Conservation (phyloP, 2,113 vertebrate genomes). For the Bombycilla garrulus region DNA sequence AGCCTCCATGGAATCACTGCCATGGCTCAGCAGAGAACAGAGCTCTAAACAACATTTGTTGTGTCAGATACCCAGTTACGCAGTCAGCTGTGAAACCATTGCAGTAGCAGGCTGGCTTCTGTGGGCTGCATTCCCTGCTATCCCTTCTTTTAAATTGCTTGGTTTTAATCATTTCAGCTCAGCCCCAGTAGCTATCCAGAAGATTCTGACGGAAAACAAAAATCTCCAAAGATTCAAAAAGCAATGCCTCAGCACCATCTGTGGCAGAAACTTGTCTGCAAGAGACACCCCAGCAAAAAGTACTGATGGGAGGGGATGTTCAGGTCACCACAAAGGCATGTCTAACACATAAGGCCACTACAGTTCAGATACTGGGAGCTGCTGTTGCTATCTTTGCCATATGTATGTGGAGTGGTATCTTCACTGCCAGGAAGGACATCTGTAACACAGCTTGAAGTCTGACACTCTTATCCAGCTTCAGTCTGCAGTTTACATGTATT, state of each 20-base stretch:
- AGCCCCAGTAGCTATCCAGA: background rate
- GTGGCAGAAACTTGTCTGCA: background rate
- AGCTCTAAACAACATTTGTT: constrained; percentile 36
- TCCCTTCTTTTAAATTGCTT: background rate
- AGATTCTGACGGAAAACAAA: background rate
- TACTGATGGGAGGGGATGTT: background rate
- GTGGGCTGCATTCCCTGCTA: background rate
- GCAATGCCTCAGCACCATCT: background rate
- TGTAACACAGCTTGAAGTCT: background rate
- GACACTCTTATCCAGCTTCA: background rate
- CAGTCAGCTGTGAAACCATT: constrained; percentile 17
- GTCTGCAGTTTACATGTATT: background rate
- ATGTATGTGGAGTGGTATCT: background rate
- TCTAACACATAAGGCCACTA: background rate
- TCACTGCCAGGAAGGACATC: background rate
- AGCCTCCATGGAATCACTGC: background rate
- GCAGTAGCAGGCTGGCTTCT: background rate
- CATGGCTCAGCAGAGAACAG: background rate
- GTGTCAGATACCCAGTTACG: background rate
- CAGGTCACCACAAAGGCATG: background rate
- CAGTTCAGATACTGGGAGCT: background rate
- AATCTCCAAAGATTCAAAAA: background rate
- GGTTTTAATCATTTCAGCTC: background rate
- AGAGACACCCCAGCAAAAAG: background rate
- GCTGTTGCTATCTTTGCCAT: background rate